phyloP scores from a whole-genome alignment of 2,888 invertebrate genomes.

The Lochmaea capreae region DNA sequence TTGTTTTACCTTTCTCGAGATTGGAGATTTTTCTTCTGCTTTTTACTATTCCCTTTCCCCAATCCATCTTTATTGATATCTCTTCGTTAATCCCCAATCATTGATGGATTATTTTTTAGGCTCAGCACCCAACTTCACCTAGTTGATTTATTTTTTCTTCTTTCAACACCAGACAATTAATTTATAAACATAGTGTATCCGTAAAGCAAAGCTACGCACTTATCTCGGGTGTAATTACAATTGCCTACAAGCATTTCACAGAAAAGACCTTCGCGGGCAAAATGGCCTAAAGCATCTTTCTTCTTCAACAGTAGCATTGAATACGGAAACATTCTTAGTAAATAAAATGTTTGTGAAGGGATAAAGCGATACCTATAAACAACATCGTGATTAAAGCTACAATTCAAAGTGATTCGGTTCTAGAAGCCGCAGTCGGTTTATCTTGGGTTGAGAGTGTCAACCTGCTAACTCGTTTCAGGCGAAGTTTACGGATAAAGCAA shows the following conservation, averaged over 20 bases:
- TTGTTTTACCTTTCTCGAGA: no score
- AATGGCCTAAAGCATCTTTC: conserved; percentile 2
- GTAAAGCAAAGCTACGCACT: neutral
- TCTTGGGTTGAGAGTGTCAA: conserved; percentile 3
- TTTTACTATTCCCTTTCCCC: no score
- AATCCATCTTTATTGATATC: no score
- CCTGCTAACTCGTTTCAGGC: neutral
- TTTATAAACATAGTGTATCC: no score
- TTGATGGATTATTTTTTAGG: no score
- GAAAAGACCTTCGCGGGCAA: neutral
- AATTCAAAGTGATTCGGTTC: neutral
- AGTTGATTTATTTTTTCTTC: no score
- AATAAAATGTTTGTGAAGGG: conserved; percentile 4
- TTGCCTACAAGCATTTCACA: neutral
- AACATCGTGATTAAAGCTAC: conserved; percentile 3
- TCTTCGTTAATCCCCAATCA: no score
- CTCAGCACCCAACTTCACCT: no score
- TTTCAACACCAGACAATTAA: no score
- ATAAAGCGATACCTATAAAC: conserved; percentile 4
- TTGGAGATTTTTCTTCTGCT: no score
- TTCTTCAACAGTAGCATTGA: neutral
- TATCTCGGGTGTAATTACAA: neutral
- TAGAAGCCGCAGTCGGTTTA: neutral
- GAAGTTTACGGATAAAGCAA: neutral
- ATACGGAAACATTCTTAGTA: neutral